Base-by-base conservation (phyloP, 92 coral and sea anemone species). In the Pocillopora meandrina region DNA sequence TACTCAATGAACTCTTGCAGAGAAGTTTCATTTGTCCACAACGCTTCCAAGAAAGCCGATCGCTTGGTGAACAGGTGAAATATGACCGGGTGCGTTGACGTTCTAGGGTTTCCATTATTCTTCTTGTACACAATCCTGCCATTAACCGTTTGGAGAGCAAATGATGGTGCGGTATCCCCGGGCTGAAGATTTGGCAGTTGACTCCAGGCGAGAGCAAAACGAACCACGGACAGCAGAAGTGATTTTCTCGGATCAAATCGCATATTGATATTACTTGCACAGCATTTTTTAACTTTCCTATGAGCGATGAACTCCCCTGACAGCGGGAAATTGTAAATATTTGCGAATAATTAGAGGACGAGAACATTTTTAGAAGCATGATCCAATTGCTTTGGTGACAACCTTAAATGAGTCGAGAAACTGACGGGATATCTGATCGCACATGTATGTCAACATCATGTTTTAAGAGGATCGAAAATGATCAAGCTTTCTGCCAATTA, bases 21-120 rank as follows among this genome's bases (percentile, higher is more conserved):
- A 2, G 99, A 96, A 10, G 80, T 73, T 56, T 90, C 82, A 70
- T 94, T 92, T n/a, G 89, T 95, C 99, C 99, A 96, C 76, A 95
- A 64, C 11, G 98, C 95, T 66, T 92, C 92, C 35, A 96, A 83
- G 78, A 96, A 96, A 21, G 99, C 99, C 65, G 99, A 96, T 61
- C 91, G 95, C 65, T 82, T 89, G 26, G 98, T 90, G 74, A 89
- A 94, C 65, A 89, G 93, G 71, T 93, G 94, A 63, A 96, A 95
- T 56, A 96, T 87, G 49, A 96, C 91, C 21, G 99, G 98, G 58
- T 92, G 95, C 65, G 71, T 88, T 69, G 95, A 89, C 76, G 65
- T 77, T 75, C 71, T 84, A 59, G 91, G 72, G 62, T 75, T 89
- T 34, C 74, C 61, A 33, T 89, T 75, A 61, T 84, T 85, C 74